These are phyloP conservation scores for Spatulosminthurus flaviceps DNA, from an alignment of 2,888 invertebrate genomes.

Conservation along the genomic window DNA sequence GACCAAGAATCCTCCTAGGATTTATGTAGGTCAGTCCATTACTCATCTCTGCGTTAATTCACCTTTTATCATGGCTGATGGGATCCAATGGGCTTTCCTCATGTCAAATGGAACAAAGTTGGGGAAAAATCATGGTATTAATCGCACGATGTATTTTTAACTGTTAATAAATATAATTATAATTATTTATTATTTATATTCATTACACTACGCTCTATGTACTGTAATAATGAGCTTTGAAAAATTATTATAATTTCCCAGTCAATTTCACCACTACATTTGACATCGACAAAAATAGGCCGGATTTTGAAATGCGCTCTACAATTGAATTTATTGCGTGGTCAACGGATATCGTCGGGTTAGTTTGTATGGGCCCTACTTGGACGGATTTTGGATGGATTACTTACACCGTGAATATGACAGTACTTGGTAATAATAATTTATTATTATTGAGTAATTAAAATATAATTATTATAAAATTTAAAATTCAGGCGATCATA, in stretches of 20 bases:
- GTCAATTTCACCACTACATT: background rate
- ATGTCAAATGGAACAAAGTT: background rate
- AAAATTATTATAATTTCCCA: too few species aligned
- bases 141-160: too few species aligned
- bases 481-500: too few species aligned
- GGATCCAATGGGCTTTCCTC: constrained; percentile 12
- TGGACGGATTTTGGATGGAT: constrained; percentile 2
- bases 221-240: too few species aligned
- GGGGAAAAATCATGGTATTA: background rate
- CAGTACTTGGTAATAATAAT: background rate
- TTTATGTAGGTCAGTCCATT: background rate
- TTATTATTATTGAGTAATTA: background rate
- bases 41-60: background rate
- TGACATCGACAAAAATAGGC: background rate
- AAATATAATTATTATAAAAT: too few species aligned
- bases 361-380: background rate
- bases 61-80: background rate
- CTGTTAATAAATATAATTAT: too few species aligned
- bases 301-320: background rate
- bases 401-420: background rate
- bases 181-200: too few species aligned
- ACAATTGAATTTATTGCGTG: background rate
- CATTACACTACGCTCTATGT: too few species aligned
- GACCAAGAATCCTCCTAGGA: too few species aligned
- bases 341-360: background rate